Evolutionary conservation across 2,113 vertebrate genomes (phyloP).

Genomic region (Rhegmatorhina hoffmannsi): DNA sequence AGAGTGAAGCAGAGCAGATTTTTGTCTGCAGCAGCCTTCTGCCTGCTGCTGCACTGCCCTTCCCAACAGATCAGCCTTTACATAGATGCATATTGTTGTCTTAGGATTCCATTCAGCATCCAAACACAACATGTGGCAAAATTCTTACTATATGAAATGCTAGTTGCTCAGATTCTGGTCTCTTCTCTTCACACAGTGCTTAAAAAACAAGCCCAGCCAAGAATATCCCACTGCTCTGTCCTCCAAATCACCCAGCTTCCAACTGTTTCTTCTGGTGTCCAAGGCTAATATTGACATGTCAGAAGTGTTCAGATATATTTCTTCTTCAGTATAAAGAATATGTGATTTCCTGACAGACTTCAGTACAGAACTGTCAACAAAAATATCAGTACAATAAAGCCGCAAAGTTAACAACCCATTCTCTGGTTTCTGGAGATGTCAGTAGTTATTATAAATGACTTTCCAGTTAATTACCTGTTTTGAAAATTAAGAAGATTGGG

Average conservation of each 20-base stretch:
- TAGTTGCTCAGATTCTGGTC: not conserved
- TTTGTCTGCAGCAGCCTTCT: not conserved
- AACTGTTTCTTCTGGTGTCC: not conserved
- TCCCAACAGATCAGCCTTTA: not conserved
- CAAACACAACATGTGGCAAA: not conserved
- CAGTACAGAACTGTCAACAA: constrained; percentile 48
- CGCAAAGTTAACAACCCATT: constrained; percentile 61
- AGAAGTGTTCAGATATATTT: constrained; percentile 32
- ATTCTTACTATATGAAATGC: not conserved
- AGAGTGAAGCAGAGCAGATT: not conserved
- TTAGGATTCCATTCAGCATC: not conserved
- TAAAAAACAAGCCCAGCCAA: not conserved
- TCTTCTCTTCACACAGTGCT: not conserved
- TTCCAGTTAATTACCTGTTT: constrained; percentile 78
- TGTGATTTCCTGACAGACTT: constrained; percentile 12
- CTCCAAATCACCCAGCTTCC: not conserved
- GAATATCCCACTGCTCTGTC: not conserved
- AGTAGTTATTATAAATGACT: constrained; percentile 76
- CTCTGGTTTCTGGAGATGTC: constrained; percentile 66
- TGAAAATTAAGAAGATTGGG: constrained; percentile 74
- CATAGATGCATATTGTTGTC: not conserved
- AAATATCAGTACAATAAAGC: constrained; percentile 51
- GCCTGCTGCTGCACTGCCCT: not conserved
- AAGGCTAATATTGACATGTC: constrained; percentile 1
- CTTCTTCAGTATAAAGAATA: not conserved